phyloP scores from a whole-genome alignment of 2,113 vertebrate genomes.

The Proterorhinus semilunaris region DNA sequence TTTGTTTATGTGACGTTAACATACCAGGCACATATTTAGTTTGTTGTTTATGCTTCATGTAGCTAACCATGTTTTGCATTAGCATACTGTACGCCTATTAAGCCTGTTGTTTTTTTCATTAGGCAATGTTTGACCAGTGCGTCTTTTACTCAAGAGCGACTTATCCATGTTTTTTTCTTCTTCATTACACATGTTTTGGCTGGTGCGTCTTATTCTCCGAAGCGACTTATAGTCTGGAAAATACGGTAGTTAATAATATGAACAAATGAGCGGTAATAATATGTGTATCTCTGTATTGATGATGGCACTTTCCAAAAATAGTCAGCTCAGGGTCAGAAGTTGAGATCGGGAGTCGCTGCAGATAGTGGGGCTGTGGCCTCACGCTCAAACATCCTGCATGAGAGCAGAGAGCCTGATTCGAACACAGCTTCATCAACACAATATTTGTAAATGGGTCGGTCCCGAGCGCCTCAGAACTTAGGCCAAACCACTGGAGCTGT shows the following conservation, averaged over 20 bases:
- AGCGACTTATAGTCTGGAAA: too few species aligned
- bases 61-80: too few species aligned
- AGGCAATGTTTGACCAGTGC: too few species aligned
- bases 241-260: neutral
- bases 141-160: too few species aligned
- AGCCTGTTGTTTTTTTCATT: too few species aligned
- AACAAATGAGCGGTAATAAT: neutral
- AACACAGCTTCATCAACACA: slow-evolving; percentile 7
- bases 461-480: neutral
- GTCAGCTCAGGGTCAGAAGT: slow-evolving; percentile 15
- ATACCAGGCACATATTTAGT: too few species aligned
- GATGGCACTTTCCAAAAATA: neutral
- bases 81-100: too few species aligned
- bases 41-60: too few species aligned
- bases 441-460: slow-evolving; percentile 5
- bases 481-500: neutral
- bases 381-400: slow-evolving; percentile 1
- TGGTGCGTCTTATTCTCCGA: too few species aligned
- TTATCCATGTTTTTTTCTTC: too few species aligned
- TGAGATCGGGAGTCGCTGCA: neutral
- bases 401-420: neutral
- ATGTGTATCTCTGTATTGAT: neutral
- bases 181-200: too few species aligned
- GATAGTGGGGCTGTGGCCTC: neutral
- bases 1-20: too few species aligned